These are phyloP conservation scores for Ennomos quercinarius DNA, from an alignment of 2,888 invertebrate species.

Conservation along the genomic window DNA sequence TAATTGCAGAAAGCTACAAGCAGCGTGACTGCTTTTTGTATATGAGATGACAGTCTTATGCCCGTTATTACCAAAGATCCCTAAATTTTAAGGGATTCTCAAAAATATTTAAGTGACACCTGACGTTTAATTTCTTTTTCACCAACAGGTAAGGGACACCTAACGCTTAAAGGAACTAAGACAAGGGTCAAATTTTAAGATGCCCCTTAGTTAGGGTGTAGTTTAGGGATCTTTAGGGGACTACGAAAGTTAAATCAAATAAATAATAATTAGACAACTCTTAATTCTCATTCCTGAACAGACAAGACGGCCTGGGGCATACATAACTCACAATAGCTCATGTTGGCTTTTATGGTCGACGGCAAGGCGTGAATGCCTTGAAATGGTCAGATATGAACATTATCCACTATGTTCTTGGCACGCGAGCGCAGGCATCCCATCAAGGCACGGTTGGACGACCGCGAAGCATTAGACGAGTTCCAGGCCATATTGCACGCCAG, in stretches of 20 bases:
- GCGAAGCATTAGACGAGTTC: constrained; percentile 20
- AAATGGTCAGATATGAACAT: constrained; percentile 17
- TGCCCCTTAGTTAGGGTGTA: too few relatives aligned
- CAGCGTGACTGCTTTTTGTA: too few relatives aligned
- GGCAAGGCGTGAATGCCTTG: constrained; percentile 35
- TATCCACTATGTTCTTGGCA: constrained; percentile 29
- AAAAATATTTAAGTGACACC: too few relatives aligned
- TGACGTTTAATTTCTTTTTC: too few relatives aligned
- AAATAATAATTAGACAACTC: not conserved
- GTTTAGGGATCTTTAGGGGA: too few relatives aligned
- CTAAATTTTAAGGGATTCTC: too few relatives aligned
- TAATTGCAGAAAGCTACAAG: too few relatives aligned
- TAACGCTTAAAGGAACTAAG: too few relatives aligned
- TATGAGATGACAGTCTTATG: too few relatives aligned
- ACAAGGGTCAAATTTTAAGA: too few relatives aligned
- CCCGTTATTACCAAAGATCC: too few relatives aligned
- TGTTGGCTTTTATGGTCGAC: constrained; percentile 5
- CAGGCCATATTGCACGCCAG: constrained; percentile 30
- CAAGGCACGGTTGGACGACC: constrained; percentile 50
- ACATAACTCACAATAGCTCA: constrained; percentile 11
- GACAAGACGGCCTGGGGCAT: constrained; percentile 10
- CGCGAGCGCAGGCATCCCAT: constrained; percentile 45
- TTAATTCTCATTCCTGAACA: constrained; percentile 8
- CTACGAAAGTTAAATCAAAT: not conserved
- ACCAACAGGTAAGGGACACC: too few relatives aligned